phyloP scores from a whole-genome alignment of 2,113 vertebrate genomes.

The Zosterops pallidus region DNA sequence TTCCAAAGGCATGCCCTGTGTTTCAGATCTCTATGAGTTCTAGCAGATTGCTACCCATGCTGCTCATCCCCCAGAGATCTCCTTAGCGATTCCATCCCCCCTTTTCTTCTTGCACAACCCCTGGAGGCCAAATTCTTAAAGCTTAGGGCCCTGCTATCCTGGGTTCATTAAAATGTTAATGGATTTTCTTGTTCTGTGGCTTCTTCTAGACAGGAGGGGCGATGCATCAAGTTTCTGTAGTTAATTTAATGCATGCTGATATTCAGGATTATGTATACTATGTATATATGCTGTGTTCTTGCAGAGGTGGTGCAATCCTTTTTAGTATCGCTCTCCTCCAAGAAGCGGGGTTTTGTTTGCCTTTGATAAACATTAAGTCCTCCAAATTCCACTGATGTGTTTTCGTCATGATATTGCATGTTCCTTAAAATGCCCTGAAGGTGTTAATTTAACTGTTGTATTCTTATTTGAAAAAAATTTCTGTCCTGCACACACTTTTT shows the following conservation, averaged over 20 bases:
- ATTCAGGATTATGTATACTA: background rate
- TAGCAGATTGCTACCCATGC: background rate
- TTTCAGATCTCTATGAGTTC: background rate
- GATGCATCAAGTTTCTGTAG: background rate
- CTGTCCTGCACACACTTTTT: background rate
- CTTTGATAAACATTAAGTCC: background rate
- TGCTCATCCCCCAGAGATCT: background rate
- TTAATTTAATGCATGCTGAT: background rate
- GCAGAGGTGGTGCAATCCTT: background rate
- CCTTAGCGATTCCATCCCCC: background rate
- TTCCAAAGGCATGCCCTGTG: background rate
- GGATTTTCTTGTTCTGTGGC: conserved; percentile 41
- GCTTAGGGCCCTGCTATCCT: background rate
- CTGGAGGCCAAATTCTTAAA: background rate
- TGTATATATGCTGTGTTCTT: background rate
- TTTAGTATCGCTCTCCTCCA: background rate
- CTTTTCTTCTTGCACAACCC: background rate
- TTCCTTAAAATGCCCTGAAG: background rate
- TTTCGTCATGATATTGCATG: background rate
- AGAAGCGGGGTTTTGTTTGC: background rate
- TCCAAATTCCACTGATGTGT: background rate
- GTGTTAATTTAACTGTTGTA: background rate
- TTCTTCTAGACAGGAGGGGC: conserved; percentile 27
- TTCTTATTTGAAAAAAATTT: background rate
- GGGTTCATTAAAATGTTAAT: conserved; percentile 24